Percentiles rank a stretch among this genome's conserved stretches.
Evolutionary conservation across 2,113 vertebrate species (phyloP).

Genomic region (Pelusios castaneus): DNA sequence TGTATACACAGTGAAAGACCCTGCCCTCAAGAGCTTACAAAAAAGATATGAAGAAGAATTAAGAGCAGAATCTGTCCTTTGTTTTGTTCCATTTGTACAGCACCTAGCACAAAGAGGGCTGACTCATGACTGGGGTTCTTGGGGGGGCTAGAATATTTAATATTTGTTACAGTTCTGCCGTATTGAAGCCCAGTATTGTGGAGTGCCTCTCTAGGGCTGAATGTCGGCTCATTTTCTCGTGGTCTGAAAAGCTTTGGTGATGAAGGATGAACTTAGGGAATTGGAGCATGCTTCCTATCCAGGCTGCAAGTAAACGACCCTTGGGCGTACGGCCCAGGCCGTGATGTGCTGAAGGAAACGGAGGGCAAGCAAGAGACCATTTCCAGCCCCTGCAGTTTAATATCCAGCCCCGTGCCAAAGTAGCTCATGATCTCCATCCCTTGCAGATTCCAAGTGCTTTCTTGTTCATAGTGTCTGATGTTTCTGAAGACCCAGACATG

Average conservation of each 20-base stretch:
- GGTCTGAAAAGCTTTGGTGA: neutral
- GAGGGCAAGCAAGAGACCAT: neutral
- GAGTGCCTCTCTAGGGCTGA: neutral
- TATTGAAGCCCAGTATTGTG: neutral
- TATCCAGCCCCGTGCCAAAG: neutral
- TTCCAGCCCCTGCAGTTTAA: neutral
- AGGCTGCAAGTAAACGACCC: neutral
- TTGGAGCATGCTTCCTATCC: neutral
- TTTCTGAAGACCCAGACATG: no score
- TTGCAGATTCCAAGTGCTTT: neutral
- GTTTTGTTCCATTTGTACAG: neutral
- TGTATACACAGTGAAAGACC: neutral
- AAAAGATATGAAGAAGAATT: neutral
- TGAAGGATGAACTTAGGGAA: neutral
- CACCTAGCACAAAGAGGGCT: neutral
- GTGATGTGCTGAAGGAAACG: neutral
- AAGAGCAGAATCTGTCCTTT: neutral
- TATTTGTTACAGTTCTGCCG: neutral
- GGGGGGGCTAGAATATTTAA: neutral
- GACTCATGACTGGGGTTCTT: neutral
- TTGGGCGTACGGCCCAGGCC: fast-evolving
- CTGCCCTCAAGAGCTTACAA: neutral
- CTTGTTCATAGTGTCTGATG: neutral
- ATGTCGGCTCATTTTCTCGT: neutral
- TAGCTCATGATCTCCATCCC: neutral